Evolutionary conservation across 2,113 vertebrate genomes (phyloP).

Genomic region (Micromys minutus): DNA sequence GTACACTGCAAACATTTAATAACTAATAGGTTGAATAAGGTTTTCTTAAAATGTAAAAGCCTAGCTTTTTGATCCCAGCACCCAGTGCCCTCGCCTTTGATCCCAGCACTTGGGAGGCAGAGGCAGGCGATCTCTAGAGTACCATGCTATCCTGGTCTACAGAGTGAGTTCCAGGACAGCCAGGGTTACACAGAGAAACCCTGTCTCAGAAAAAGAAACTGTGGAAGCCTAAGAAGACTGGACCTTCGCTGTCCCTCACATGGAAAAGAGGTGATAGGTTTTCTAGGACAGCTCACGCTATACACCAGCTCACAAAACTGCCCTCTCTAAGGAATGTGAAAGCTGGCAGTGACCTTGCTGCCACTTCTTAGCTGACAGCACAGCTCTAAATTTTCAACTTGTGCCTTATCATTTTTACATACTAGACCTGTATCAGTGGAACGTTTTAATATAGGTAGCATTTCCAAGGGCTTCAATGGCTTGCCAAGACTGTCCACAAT

Average conservation of each 20-base stretch:
- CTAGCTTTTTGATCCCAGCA: too few species aligned
- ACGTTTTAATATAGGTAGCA: not conserved
- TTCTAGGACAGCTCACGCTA: slow-evolving; percentile 28
- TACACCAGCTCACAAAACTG: not conserved
- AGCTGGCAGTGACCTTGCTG: not conserved
- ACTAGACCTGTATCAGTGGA: not conserved
- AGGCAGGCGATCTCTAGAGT: not conserved
- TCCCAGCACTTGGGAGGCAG: not conserved
- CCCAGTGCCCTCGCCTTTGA: too few species aligned
- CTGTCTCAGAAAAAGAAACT: not conserved
- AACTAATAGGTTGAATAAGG: slow-evolving; percentile 26
- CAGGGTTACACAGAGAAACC: not conserved
- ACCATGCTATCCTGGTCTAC: not conserved
- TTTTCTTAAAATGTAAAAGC: slow-evolving; percentile 43
- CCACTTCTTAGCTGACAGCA: not conserved
- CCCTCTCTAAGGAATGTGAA: slow-evolving; percentile 29
- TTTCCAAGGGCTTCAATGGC: not conserved
- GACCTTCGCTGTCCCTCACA: not conserved
- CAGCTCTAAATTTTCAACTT: slow-evolving; percentile 27
- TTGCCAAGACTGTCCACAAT: not conserved
- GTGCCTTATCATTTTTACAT: slow-evolving; percentile 35
- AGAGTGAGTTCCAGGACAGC: not conserved
- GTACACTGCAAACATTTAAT: not conserved
- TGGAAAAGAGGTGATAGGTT: not conserved
- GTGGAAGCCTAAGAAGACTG: slow-evolving; percentile 17